A percentile compares a stretch with the other conserved stretches of the same genome.
phyloP scores from a whole-genome alignment of 2,797 vertebrate genomes.

The Coregonus suidteri region DNA sequence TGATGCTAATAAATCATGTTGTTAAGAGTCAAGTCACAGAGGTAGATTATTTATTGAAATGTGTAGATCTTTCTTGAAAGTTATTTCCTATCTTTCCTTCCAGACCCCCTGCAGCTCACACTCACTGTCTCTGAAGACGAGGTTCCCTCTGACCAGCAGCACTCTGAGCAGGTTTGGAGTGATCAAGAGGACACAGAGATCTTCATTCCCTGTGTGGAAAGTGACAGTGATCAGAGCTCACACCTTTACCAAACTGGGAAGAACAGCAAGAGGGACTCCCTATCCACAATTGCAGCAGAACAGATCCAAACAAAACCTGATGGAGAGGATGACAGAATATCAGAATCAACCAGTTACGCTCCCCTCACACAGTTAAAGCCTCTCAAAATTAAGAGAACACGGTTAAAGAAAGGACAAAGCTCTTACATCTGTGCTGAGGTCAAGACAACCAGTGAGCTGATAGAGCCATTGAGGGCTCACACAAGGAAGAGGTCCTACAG shows the following conservation, averaged over 20 bases:
- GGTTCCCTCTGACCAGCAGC: neutral
- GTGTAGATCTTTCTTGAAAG: too few species aligned
- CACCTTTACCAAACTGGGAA: neutral
- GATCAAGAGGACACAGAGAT: neutral
- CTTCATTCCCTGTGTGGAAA: neutral
- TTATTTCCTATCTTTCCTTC: neutral
- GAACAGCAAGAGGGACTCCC: neutral
- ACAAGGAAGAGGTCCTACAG: neutral
- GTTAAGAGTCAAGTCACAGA: too few species aligned
- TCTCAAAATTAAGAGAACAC: neutral
- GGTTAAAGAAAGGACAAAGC: neutral
- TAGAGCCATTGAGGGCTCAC: neutral
- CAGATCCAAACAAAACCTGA: neutral
- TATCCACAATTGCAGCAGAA: neutral
- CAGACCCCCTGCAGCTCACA: neutral
- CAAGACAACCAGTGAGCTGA: neutral
- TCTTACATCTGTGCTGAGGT: neutral
- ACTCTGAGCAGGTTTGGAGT: slow-evolving; percentile 3
- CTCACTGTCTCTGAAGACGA: neutral
- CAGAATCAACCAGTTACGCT: neutral
- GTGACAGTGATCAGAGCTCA: slow-evolving; percentile 15
- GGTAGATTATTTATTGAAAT: too few species aligned
- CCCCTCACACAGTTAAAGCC: neutral
- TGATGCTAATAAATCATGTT: too few species aligned
- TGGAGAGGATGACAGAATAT: neutral